Evolutionary conservation across 2,888 invertebrate genomes (phyloP).

Genomic region (Stenolophus ochropezus): DNA sequence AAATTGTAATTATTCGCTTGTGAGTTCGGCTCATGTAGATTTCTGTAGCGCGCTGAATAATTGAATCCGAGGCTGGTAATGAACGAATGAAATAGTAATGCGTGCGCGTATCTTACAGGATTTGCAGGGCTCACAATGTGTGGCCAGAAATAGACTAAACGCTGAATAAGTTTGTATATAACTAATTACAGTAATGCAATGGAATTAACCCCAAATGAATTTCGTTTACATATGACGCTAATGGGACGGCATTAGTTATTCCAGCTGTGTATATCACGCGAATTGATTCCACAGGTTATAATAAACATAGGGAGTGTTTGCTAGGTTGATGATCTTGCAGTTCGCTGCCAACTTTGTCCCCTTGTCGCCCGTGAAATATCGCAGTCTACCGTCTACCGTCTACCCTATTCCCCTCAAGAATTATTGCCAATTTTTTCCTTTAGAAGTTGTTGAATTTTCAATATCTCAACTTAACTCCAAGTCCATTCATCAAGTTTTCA

Average conservation of each 20-base stretch:
- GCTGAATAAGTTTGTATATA: not conserved
- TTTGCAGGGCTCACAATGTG: not conserved
- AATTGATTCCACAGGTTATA: not conserved
- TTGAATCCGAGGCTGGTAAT: not conserved
- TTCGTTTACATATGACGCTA: not conserved
- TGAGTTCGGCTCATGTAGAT: not conserved
- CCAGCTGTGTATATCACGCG: not conserved
- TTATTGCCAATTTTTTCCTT: conserved; percentile 35
- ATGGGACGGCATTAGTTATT: not conserved
- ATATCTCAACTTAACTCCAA: conserved; percentile 3
- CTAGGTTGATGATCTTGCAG: not conserved
- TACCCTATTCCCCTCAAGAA: conserved; percentile 2
- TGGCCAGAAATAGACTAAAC: not conserved
- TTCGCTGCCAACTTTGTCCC: not conserved
- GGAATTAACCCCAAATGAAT: not conserved
- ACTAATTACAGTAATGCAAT: not conserved
- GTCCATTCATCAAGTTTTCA: conserved; percentile 19
- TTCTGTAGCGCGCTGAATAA: not conserved
- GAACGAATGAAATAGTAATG: not conserved
- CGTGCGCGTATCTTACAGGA: not conserved
- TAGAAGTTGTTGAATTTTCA: conserved; percentile 24
- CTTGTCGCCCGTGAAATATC: conserved; percentile 9
- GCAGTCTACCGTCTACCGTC: not conserved
- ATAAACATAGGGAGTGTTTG: no score
- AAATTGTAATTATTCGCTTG: not conserved